Conservation (phyloP, 2,888 invertebrate species). For the Spisula subtruncata region DNA sequence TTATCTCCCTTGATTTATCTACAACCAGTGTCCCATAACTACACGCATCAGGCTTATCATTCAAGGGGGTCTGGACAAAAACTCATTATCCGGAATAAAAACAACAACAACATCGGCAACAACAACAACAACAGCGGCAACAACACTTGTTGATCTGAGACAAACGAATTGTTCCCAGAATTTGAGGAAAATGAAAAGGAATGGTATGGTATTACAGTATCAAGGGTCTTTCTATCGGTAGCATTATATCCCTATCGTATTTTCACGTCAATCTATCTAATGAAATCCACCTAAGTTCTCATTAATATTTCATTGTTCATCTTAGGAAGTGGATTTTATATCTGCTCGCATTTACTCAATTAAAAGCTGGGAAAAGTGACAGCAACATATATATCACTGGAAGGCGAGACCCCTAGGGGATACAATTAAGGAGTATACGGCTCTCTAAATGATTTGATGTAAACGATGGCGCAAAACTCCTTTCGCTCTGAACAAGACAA, state of each 20-base stretch:
- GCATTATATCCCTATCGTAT: conserved; percentile 41
- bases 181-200: conserved; percentile 44
- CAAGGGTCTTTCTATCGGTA: conserved; percentile 33
- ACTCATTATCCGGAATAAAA: background rate
- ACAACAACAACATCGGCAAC: too few relatives aligned
- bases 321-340: conserved; percentile 70
- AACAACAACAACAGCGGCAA: too few relatives aligned
- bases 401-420: conserved; percentile 42
- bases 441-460: conserved; percentile 60
- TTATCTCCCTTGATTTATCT: too few relatives aligned
- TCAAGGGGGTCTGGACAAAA: background rate
- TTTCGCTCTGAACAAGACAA: conserved; percentile 43
- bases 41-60: background rate
- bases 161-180: conserved; percentile 40
- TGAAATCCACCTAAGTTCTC: conserved; percentile 69
- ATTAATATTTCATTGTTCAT: conserved; percentile 72
- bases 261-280: conserved; percentile 62
- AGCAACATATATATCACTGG: conserved; percentile 63
- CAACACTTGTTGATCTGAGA: conserved; percentile 25
- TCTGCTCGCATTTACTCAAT: conserved; percentile 71
- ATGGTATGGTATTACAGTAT: conserved; percentile 46
- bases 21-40: background rate
- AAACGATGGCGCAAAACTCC: conserved; percentile 48
- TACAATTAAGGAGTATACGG: conserved; percentile 55
- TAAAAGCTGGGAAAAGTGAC: conserved; percentile 67